Evolutionary conservation across 1,140 invertebrate genomes (phyloP).

Genomic region (Drosophila burlai): DNA sequence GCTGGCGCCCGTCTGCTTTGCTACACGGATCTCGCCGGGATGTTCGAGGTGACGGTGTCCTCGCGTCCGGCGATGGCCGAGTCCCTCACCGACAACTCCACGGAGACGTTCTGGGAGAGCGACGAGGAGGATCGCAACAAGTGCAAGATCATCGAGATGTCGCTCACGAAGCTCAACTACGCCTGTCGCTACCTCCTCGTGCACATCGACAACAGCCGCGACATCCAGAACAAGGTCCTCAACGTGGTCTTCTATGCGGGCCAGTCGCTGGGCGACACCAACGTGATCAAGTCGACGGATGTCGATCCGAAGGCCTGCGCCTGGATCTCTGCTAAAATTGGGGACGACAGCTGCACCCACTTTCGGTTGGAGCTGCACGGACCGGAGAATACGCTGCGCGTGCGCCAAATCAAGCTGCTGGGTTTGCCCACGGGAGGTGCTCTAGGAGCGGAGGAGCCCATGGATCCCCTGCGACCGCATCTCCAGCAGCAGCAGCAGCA

Average conservation of each 20-base stretch:
- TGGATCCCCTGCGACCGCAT: conserved; percentile 41
- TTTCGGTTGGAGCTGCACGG: conserved; percentile 95
- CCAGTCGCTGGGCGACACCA: conserved; percentile 91
- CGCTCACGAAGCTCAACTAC: conserved; percentile 79
- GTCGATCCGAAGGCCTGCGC: conserved; percentile 92
- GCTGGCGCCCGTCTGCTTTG: conserved; percentile 65
- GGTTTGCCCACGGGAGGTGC: conserved; percentile 58
- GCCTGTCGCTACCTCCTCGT: conserved; percentile 89
- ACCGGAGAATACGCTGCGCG: conserved; percentile 94
- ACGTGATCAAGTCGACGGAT: conserved; percentile 92
- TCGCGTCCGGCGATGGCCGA: conserved; percentile 97
- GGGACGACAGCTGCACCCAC: conserved; percentile 83
- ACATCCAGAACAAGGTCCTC: conserved; percentile 96
- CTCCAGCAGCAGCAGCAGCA: neutral
- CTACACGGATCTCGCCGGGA: conserved; percentile 76
- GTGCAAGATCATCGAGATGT: conserved; percentile 91
- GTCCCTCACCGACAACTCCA: conserved; percentile 96
- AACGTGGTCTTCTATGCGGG: conserved; percentile 93
- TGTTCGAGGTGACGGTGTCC: conserved; percentile 90
- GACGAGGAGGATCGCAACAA: conserved; percentile 98
- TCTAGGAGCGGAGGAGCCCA: neutral
- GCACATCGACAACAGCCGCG: conserved; percentile 97
- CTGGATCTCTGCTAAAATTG: conserved; percentile 94
- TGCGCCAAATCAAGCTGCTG: conserved; percentile 91
- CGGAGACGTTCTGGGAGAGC: conserved; percentile 99